Base-by-base conservation (phyloP, 2,888 invertebrate species). In the Helicoverpa assulta region DNA sequence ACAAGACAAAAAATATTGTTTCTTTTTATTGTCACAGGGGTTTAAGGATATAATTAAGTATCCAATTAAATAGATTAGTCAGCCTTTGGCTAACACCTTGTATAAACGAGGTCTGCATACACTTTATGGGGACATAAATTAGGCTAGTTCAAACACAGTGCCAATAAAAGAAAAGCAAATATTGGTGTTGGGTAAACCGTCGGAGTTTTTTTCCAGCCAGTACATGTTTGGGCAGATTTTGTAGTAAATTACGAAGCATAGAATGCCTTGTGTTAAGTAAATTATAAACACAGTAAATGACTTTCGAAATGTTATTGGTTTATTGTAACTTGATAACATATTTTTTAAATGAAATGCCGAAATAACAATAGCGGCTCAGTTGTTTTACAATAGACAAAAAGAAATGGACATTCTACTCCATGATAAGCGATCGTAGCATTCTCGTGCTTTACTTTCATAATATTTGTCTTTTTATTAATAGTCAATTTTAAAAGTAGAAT, bases 1-100 rank as follows among this genome's bases (percentile, higher is more conserved):
- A n/a, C 7, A 16, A 18, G 0, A 0, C 4, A 18, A 26, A 10
- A 56, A 29, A 12, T 18, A 26, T 26, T 4, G 26, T 3, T 3
- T 4, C 26, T 26, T 26, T 74, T 67, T 57, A 47, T 69, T 54
- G 47, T 64, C 29, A 60, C n/a, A 14, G 59, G 47, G 19, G 52
- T 52, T 29, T 14, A 5, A 16, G n/a, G 47, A 62, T 47, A 29
- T n/a, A 60, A 37, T 60, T 47, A 54, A 57, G 55, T 58, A 62
- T 62, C 37, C 37, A 72, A 73, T 78, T 78, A 73, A 62, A 73
- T 40, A 58, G 61, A 75, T 78, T 62, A 73, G 67, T 52, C 61
- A 60, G 58, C 61, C 18, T 57, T 57, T 14, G 19, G 64, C 26
- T 53, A 47, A 64, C 59, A 76, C 33, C 61, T 54, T 80, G 66